Conservation (phyloP, 2,113 vertebrate genomes). For the Nothoprocta pentlandii region DNA sequence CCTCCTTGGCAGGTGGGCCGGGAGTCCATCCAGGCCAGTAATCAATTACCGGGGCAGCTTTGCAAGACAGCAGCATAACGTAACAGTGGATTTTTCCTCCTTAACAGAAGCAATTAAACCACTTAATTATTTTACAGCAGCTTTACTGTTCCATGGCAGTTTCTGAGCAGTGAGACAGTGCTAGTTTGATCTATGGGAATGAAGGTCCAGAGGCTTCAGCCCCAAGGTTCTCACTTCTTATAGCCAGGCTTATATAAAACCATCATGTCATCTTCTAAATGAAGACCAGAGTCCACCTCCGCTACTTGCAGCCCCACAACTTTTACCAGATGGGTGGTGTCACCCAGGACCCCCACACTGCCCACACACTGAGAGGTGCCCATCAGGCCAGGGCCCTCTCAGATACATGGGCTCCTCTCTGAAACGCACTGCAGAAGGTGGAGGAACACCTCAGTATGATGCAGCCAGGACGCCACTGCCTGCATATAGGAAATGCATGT, state of each 20-base stretch:
- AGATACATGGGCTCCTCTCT: not conserved
- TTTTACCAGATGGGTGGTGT: fast-evolving
- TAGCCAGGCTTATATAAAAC: not conserved
- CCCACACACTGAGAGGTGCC: not conserved
- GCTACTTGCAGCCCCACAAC: not conserved
- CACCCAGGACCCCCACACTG: not conserved
- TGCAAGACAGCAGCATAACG: not conserved
- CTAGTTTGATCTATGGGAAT: not conserved
- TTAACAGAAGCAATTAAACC: conserved; percentile 22
- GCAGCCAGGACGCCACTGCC: not conserved
- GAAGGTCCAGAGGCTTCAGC: no score
- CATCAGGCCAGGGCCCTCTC: fast-evolving
- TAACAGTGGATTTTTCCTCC: not conserved
- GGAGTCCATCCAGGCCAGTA: not conserved
- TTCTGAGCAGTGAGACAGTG: not conserved
- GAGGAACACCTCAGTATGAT: not conserved
- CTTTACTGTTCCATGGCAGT: not conserved
- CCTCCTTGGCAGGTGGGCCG: not conserved
- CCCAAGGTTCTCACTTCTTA: not conserved
- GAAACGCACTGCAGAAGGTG: not conserved
- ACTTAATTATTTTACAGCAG: conserved; percentile 42
- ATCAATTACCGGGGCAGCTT: conserved; percentile 1
- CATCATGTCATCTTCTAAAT: not conserved
- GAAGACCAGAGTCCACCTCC: not conserved
- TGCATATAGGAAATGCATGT: not conserved